phyloP scores from a whole-genome alignment of 2,113 vertebrate species.

The Lasiurus cinereus region DNA sequence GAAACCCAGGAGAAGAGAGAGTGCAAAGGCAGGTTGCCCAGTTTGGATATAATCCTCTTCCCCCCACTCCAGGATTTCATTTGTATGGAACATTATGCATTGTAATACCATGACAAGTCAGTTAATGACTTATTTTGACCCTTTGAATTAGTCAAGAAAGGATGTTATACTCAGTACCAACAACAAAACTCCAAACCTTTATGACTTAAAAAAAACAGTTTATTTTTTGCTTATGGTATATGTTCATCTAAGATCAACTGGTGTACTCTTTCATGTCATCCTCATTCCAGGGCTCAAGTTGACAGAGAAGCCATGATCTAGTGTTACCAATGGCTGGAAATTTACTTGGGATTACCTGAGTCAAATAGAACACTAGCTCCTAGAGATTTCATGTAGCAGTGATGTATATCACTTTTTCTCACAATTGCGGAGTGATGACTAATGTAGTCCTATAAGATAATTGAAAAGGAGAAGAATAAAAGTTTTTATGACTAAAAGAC shows the following conservation, averaged over 20 bases:
- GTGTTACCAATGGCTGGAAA: neutral
- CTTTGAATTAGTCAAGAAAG: neutral
- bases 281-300: constrained; percentile 1
- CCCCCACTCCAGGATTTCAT: neutral
- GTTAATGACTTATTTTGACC: neutral
- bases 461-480: constrained; percentile 20
- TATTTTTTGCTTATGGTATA: neutral
- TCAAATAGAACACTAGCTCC: constrained; percentile 1
- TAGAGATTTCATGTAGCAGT: neutral
- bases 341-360: neutral
- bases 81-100: neutral
- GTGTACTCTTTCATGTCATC: neutral
- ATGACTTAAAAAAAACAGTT: constrained; percentile 19
- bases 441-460: neutral
- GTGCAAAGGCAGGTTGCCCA: neutral
- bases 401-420: neutral
- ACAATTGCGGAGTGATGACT: neutral
- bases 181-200: neutral
- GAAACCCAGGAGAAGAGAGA: neutral
- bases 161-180: neutral
- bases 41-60: neutral
- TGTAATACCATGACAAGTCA: neutral
- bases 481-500: constrained; percentile 5
- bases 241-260: neutral
- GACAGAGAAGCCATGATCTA: constrained; percentile 9